A percentile compares a stretch with the other conserved stretches of the same genome.
Evolutionary conservation across 2,113 vertebrate species (phyloP).

Genomic region (Apistogramma diplotaenia): DNA sequence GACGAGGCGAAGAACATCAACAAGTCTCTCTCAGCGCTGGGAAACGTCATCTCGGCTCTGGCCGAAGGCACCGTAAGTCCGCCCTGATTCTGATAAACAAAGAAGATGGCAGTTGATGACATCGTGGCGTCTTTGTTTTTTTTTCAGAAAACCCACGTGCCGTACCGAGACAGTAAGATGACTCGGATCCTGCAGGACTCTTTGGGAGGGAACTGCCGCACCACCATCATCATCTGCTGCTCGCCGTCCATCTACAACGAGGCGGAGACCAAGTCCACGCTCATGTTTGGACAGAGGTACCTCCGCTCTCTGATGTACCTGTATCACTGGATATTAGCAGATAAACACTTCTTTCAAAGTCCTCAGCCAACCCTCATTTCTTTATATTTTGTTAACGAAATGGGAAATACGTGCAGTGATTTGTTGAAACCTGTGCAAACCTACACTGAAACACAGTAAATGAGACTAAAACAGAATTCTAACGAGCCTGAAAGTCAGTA

Average conservation of each 20-base stretch:
- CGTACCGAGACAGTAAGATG: slow-evolving; percentile 96
- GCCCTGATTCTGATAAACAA: background rate
- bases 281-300: slow-evolving; percentile 95
- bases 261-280: slow-evolving; percentile 90
- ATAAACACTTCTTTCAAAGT: too few relatives aligned
- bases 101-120: background rate
- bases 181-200: slow-evolving; percentile 95
- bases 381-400: too few relatives aligned
- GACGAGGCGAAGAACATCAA: slow-evolving; percentile 99
- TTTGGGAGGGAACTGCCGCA: slow-evolving; percentile 92
- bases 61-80: slow-evolving; percentile 84
- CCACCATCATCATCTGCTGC: slow-evolving; percentile 94
- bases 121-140: background rate
- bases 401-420: too few relatives aligned
- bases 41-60: slow-evolving; percentile 94
- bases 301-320: background rate
- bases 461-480: too few relatives aligned
- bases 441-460: too few relatives aligned
- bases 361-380: too few relatives aligned
- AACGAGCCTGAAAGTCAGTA: too few relatives aligned
- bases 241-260: slow-evolving; percentile 94
- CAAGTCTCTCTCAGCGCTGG: slow-evolving; percentile 93
- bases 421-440: too few relatives aligned
- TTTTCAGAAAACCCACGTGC: slow-evolving; percentile 88
- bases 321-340: too few relatives aligned